These are phyloP conservation scores for Sinonovacula constricta DNA, from an alignment of 1,140 invertebrate genomes.

Conservation along the genomic window DNA sequence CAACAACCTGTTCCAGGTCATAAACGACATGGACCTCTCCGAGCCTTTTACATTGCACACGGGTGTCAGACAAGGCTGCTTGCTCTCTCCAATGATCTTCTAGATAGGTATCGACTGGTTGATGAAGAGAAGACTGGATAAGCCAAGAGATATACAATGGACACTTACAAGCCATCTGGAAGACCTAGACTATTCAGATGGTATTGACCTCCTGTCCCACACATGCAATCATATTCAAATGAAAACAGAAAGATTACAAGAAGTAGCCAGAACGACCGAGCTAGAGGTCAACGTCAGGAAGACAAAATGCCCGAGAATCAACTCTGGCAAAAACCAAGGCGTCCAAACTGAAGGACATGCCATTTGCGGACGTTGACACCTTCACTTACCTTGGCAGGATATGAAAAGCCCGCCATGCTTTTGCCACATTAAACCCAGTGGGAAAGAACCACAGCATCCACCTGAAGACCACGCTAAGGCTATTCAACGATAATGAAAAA, in stretches of 20 bases:
- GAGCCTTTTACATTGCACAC: constrained; percentile 50
- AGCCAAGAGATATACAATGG: constrained; percentile 33
- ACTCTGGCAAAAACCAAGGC: neutral
- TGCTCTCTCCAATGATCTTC: constrained; percentile 49
- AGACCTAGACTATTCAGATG: constrained; percentile 46
- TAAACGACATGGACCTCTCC: constrained; percentile 44
- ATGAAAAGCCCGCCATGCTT: no score
- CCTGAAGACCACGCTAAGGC: neutral
- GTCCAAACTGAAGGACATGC: neutral
- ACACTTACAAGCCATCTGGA: constrained; percentile 20
- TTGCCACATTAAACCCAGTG: no score
- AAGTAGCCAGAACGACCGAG: no score
- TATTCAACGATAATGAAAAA: neutral
- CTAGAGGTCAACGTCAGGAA: no score
- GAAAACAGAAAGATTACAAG: neutral
- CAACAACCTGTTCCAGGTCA: constrained; percentile 50
- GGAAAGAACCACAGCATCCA: no score
- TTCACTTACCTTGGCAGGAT: neutral
- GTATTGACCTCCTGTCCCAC: constrained; percentile 6
- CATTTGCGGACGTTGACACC: neutral
- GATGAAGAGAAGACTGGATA: constrained; percentile 17
- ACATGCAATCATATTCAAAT: neutral
- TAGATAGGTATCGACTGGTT: constrained; percentile 39
- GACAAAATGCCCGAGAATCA: neutral
- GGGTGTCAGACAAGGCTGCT: constrained; percentile 50